Percentiles rank a stretch among this genome's conserved stretches.
Conservation (phyloP, 2,888 invertebrate species). For the Euzophera pinguis region DNA sequence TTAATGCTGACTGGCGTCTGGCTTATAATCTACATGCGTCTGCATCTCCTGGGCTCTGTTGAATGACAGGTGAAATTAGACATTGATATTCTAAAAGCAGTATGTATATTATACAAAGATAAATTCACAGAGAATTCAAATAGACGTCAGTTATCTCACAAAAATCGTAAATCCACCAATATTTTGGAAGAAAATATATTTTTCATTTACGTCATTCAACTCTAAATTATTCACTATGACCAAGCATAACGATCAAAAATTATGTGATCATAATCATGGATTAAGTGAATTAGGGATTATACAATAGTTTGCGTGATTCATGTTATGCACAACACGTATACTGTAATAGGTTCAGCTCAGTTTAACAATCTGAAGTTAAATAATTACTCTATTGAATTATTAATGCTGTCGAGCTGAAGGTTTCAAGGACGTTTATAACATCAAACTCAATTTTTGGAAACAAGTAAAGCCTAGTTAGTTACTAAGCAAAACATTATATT, state of each 20-base stretch:
- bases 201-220: too few species aligned
- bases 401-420: not conserved
- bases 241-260: constrained; percentile 7
- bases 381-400: constrained; percentile 4
- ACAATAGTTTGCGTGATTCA: constrained; percentile 4
- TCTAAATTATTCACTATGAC: too few species aligned
- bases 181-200: too few species aligned
- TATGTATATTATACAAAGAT: too few species aligned
- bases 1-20: too few species aligned
- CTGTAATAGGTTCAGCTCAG: not conserved
- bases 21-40: too few species aligned
- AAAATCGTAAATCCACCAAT: too few species aligned
- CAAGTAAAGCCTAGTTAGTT: not conserved
- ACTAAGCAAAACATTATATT: not conserved
- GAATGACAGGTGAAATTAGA: too few species aligned
- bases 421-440: not conserved
- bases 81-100: too few species aligned
- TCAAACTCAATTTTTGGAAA: not conserved
- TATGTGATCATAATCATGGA: not conserved
- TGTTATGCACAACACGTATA: not conserved
- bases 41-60: too few species aligned
- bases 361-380: not conserved
- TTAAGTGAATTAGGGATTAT: constrained; percentile 3
- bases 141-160: too few species aligned
- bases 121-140: too few species aligned